Evolutionary conservation across 2,888 invertebrate species (phyloP), one percentile per base, ranked within the genome.

Genomic region (Liposcelis brunnea): DNA sequence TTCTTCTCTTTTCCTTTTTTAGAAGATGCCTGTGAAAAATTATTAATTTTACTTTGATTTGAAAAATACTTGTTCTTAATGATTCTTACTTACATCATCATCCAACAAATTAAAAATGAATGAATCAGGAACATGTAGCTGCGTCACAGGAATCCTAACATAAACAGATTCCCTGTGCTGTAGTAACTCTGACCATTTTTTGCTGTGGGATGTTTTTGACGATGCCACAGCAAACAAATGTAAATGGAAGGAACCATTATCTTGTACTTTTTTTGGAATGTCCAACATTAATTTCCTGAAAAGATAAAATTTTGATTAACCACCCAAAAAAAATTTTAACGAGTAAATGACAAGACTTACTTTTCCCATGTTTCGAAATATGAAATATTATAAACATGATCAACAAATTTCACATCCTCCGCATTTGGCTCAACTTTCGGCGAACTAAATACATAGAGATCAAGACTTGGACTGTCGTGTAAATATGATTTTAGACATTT

Each of bases 191-290:
- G 11, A 42, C 51, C 51, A 51, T 42, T 26, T 37, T 18, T 34
- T 45, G 6, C 45, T 46, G 8, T 31, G 43, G 6, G 4, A 7
- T 12, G 40, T 26, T 21, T 43, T 45, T 31, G 46, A 47, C 26
- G n/a, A n/a, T 3, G 66, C 72, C 14, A 77, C 70, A 31, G 84
- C 57, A 42, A 80, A 70, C 2, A 81, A 73, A 61, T 89, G 85
- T 57, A 90, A 71, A 58, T 70, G 81, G 38, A 94, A 59, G 5
- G 83, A 81, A 1, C 93, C 94, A 69, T 94, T 94, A 47, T 77
- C 74, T 11, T 82, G 69, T 0, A 83, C 85, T 59, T 74, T 74
- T 16, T 65, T 62, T 2, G 90, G 85, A 51, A 93, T 66, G 50
- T 74, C 69, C 44, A 93, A 61, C 44, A 66, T 67, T 19, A 86